Base-by-base conservation (phyloP, 2,888 invertebrate species). In the Callyntrura sp. region DNA sequence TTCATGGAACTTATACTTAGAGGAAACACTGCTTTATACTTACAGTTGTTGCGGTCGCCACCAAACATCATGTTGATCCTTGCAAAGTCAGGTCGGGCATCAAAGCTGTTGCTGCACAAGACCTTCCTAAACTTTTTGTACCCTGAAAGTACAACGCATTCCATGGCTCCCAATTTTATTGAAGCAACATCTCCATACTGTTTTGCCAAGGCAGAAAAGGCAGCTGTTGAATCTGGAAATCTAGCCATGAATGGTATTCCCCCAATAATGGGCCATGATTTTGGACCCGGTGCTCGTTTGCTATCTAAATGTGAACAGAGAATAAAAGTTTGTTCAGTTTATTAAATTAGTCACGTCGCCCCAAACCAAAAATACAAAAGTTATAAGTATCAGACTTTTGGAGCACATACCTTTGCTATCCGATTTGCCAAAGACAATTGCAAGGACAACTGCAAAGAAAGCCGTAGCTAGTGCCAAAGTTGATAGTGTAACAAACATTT, bases 1-100 rank as follows among this genome's bases (percentile, higher is more conserved):
- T 25, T 20, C 11, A 5, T 51, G 11, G 12, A 9, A 2, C 14
- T 51, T 51, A 9, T 2, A 51, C 45, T 11, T 11, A 65, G n/a
- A 4, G 35, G 28, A 68, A 28, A 70, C 65, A 45, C 48, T 62
- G 62, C 1, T 25, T 73, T 23, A 68, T 12, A 95, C 98, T 97
- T 95, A 98, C 98, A 98, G 94, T 98, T 97, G 94, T 97, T 97
- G 86, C 97, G 95, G 94, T 98, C 97, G 43, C 97, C 97, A 23
- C 97, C 97, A 94, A 98, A 98, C 14, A 98, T 96, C 93, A 96
- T 96, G 94, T 97, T 97, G 94, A 97, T 98, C 23, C 98, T 95
- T 92, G 96, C 94, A 94, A 98, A 98, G 94, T 98, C 96, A 0
- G 98, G 98, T 11, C 98, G 95, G 3, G 97, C 97, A 0, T 97